A percentile compares a stretch with the other conserved stretches of the same genome.
These are phyloP conservation scores for Neomorphus geoffroyi DNA, from an alignment of 2,797 vertebrate species.

Conservation along the genomic window DNA sequence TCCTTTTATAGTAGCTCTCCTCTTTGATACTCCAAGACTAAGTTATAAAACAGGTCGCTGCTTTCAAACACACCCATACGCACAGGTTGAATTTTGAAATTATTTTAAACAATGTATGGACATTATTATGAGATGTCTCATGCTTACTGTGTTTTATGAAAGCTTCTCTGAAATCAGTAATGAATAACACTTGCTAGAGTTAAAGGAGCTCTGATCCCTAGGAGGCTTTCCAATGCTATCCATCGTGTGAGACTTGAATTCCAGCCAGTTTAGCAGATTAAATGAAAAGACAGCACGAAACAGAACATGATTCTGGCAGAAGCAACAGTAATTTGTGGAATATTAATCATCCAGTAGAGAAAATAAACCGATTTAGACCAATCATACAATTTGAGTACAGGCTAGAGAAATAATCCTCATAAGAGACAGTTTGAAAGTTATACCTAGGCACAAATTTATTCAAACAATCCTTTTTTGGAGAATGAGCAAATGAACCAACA, in stretches of 20 bases:
- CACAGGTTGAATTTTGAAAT: neutral
- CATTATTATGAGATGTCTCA: neutral
- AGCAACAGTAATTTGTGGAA: neutral
- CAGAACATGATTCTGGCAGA: neutral
- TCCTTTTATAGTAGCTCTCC: neutral
- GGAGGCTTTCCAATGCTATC: neutral
- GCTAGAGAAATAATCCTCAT: neutral
- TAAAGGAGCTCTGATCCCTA: neutral
- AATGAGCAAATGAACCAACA: neutral
- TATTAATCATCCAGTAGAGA: neutral
- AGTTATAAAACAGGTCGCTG: neutral
- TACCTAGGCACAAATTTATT: neutral
- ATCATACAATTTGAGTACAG: neutral
- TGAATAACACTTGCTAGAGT: neutral
- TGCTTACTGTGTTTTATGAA: neutral
- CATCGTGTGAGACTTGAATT: neutral
- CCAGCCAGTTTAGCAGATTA: neutral
- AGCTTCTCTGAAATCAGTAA: neutral
- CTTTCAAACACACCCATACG: neutral
- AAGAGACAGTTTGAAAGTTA: neutral
- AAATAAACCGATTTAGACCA: neutral
- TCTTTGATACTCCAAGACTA: neutral
- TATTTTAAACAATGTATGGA: neutral
- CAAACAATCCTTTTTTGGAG: neutral
- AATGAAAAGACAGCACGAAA: neutral